phyloP scores from a whole-genome alignment of 1,140 invertebrate species.

The Mizuhopecten yessoensis region DNA sequence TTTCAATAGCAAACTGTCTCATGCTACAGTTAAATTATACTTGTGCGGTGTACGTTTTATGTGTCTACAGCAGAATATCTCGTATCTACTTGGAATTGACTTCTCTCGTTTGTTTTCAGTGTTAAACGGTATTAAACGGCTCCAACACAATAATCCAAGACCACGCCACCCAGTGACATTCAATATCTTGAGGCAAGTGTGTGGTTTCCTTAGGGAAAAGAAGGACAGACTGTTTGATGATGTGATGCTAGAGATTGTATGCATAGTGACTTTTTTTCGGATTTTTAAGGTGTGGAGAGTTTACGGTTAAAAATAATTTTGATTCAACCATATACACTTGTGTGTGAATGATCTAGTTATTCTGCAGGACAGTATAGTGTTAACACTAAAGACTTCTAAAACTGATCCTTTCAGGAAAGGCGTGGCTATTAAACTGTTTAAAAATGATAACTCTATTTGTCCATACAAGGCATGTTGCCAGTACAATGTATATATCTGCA shows the following conservation, averaged over 20 bases:
- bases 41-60: conserved; percentile 52
- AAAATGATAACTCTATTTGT: neutral
- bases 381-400: conserved; percentile 44
- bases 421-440: conserved; percentile 29
- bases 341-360: neutral
- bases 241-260: conserved; percentile 46
- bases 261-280: conserved; percentile 55
- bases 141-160: neutral
- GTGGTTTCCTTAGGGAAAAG: neutral
- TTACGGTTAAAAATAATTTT: neutral
- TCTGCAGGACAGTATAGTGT: neutral
- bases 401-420: conserved; percentile 47
- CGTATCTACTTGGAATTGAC: neutral
- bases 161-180: neutral
- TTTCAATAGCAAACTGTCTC: neutral
- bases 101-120: neutral
- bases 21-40: conserved; percentile 51
- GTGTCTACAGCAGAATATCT: too few relatives aligned
- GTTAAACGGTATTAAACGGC: neutral
- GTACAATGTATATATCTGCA: neutral
- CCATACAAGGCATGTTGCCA: neutral
- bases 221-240: conserved; percentile 42
- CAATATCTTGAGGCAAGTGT: neutral
- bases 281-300: conserved; percentile 52
- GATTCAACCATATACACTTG: neutral